Evolutionary conservation across 2,797 vertebrate species (phyloP).

Genomic region (Urophycis tenuis): DNA sequence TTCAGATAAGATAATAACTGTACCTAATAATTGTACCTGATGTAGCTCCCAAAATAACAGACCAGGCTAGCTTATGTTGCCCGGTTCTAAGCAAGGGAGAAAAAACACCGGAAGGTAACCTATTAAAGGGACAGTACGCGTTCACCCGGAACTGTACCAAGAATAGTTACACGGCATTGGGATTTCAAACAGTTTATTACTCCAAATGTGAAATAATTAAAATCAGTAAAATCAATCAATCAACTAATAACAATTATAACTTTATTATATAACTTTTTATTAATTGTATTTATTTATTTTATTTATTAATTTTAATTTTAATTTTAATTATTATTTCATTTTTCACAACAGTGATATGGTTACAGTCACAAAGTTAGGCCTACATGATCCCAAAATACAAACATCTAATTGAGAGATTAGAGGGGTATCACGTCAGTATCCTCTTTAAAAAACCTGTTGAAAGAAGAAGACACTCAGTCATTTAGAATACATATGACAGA

Average conservation of each 20-base stretch:
- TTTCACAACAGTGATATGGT: conserved; percentile 27
- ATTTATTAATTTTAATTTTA: too few species aligned
- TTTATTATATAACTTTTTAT: too few species aligned
- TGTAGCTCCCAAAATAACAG: neutral
- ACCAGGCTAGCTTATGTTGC: neutral
- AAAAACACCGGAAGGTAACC: neutral
- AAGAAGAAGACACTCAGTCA: conserved; percentile 4
- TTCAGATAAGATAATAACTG: neutral
- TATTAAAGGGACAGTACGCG: neutral
- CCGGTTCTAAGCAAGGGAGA: neutral
- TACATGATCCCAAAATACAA: neutral
- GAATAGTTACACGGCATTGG: too few species aligned
- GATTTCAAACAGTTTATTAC: neutral
- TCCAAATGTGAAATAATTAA: neutral
- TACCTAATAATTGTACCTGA: neutral
- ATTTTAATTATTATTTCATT: conserved; percentile 4
- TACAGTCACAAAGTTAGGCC: neutral
- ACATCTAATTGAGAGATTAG: neutral
- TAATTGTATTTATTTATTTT: too few species aligned
- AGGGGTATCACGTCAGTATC: conserved; percentile 17
- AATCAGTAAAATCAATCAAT: neutral
- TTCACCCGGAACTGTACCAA: too few species aligned
- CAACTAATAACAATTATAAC: neutral
- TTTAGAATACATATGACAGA: too few species aligned
- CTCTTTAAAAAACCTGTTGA: conserved; percentile 53